phyloP scores from a whole-genome alignment of 2,888 invertebrate genomes.

The Incurvaria masculella region DNA sequence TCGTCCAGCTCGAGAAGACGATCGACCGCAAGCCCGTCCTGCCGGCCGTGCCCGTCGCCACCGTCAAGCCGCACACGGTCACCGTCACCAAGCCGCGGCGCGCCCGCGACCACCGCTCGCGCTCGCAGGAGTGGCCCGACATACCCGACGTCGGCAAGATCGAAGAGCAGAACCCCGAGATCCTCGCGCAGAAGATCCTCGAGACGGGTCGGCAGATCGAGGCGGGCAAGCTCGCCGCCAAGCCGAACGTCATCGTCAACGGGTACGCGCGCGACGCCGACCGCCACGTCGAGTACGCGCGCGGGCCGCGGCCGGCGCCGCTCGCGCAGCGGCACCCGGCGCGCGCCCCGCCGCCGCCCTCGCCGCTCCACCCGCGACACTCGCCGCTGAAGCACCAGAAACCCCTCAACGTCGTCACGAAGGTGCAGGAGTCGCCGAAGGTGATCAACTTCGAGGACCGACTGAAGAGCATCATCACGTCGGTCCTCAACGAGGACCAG shows the following conservation, averaged over 20 bases:
- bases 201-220: constrained; percentile 89
- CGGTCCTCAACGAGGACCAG: constrained; percentile 83
- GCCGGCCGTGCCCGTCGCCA: constrained; percentile 37
- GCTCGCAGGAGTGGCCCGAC: constrained; percentile 90
- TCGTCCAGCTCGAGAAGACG: constrained; percentile 69
- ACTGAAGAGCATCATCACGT: constrained; percentile 81
- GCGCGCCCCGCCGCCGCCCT: constrained; percentile 21
- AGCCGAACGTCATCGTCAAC: constrained; percentile 42
- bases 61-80: constrained; percentile 42
- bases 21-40: constrained; percentile 61
- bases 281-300: constrained; percentile 26
- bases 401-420: constrained; percentile 41
- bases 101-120: constrained; percentile 68
- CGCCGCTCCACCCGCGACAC: constrained; percentile 33
- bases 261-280: constrained; percentile 36
- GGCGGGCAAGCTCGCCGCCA: constrained; percentile 64
- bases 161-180: constrained; percentile 88
- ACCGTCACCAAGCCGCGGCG: constrained; percentile 56
- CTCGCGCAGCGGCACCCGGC: constrained; percentile 27
- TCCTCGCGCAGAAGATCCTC: constrained; percentile 84
- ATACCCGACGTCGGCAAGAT: constrained; percentile 88
- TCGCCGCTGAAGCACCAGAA: constrained; percentile 41
- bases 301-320: constrained; percentile 20
- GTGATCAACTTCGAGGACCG: constrained; percentile 88
- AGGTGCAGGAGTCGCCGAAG: constrained; percentile 76